Evolutionary conservation across 92 coral and sea anemone genomes (phyloP), one percentile per base, ranked within the genome.

Genomic region (Isaurus tuberculatus): DNA sequence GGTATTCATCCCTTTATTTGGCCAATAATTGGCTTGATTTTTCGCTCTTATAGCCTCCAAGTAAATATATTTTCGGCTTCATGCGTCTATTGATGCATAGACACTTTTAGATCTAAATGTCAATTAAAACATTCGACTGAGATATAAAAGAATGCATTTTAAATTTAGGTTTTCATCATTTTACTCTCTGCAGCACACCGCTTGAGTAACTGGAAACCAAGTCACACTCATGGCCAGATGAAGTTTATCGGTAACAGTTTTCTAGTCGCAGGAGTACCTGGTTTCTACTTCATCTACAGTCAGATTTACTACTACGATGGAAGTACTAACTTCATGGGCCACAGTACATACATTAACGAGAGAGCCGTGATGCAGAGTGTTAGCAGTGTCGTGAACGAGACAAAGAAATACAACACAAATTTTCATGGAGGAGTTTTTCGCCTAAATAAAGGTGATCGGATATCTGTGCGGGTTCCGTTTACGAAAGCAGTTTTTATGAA

Each of bases 281-380:
- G 98, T 13, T 97, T 88, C 83, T 97, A 97, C 87, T 94, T 83
- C 79, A 77, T 97, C 31, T 97, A 97, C 89, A 90, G 95, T n/a
- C 99, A 97, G 79, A 81, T 97, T 86, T 97, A 90, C 73, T 97
- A 97, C 71, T 97, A 94, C 79, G 90, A 92, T 42, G 91, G 97
- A 48, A 84, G 86, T 13, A 85, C 99, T 1, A 70, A 83, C 71
- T 88, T 95, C 83, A 94, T 97, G 98, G 97, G 92, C 8, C 99
- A 97, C 84, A 86, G 91, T 79, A 74, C 94, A 40, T 89, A 90
- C 86, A 91, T 94, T 71, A 93, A 97, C 70, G 97, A 93, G 66
- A 74, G 57, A 0, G 89, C 89, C 0, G 86, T 86, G 58, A 84
- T 97, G 88, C 86, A 91, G 85, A 95, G 99, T 48, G 70, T 94